Evolutionary conservation across 2,888 invertebrate genomes (phyloP).

Genomic region (Brachyptera risi): DNA sequence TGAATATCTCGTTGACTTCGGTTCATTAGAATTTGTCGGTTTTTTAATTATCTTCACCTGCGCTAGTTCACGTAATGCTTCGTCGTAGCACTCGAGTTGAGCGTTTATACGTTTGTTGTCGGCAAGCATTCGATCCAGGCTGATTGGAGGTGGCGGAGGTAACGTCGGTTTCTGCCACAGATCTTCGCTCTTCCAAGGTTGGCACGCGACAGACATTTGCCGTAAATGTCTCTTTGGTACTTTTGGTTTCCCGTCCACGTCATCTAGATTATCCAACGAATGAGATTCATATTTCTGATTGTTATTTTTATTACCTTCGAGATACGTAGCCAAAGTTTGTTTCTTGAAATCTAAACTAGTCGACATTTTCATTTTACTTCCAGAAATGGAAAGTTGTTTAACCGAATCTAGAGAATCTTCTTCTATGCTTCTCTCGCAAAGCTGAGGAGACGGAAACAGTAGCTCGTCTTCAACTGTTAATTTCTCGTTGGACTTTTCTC

Average conservation of each 20-base stretch:
- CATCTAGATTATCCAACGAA: constrained; percentile 37
- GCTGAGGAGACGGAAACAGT: constrained; percentile 9
- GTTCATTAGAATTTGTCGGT: neutral
- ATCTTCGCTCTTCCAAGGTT: constrained; percentile 32
- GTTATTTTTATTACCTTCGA: neutral
- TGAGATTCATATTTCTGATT: constrained; percentile 32
- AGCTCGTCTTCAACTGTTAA: constrained; percentile 11
- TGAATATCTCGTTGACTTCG: neutral
- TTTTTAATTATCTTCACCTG: constrained; percentile 33
- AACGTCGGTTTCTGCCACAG: constrained; percentile 26
- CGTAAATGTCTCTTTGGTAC: constrained; percentile 35
- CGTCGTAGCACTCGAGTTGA: constrained; percentile 39
- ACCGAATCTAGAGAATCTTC: neutral
- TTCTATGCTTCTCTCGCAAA: neutral
- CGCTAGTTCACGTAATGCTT: constrained; percentile 38
- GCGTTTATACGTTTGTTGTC: constrained; percentile 36
- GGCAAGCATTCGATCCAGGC: constrained; percentile 29
- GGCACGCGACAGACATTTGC: constrained; percentile 37
- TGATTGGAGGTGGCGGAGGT: constrained; percentile 18
- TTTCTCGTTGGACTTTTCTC: no score
- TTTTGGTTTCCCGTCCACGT: neutral
- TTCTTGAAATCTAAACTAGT: constrained; percentile 21
- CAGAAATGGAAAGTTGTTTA: neutral
- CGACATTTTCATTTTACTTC: neutral
- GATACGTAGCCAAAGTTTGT: constrained; percentile 10